phyloP scores from a whole-genome alignment of 2,797 vertebrate species.

The Sebastes minor region DNA sequence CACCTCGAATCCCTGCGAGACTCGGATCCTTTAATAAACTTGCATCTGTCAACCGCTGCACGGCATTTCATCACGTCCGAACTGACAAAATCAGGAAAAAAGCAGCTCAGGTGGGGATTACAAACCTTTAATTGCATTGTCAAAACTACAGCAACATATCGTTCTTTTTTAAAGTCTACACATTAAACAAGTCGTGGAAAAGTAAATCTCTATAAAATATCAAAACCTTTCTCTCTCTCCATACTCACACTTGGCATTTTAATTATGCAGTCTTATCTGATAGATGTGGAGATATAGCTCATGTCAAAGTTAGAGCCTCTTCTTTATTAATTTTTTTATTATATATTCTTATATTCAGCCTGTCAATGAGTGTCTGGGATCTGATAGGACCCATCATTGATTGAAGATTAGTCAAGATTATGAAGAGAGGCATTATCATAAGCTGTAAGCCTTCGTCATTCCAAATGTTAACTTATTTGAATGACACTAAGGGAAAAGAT shows the following conservation, averaged over 20 bases:
- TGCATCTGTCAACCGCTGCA: slow-evolving; percentile 46
- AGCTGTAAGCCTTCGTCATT: slow-evolving; percentile 58
- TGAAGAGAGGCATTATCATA: slow-evolving; percentile 68
- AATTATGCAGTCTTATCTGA: slow-evolving; percentile 85
- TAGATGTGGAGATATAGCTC: slow-evolving; percentile 82
- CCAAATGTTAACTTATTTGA: slow-evolving; percentile 62
- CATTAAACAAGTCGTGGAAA: slow-evolving; percentile 71
- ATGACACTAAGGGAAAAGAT: slow-evolving; percentile 49
- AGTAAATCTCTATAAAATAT: slow-evolving; percentile 78
- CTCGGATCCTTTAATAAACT: slow-evolving; percentile 63
- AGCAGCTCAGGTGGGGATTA: slow-evolving; percentile 68
- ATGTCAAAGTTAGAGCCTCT: slow-evolving; percentile 77
- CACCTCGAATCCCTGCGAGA: slow-evolving; percentile 19
- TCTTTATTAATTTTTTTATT: slow-evolving; percentile 83
- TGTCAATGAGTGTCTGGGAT: slow-evolving; percentile 76
- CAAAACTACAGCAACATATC: slow-evolving; percentile 69
- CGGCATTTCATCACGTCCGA: slow-evolving; percentile 51
- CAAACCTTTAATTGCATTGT: slow-evolving; percentile 81
- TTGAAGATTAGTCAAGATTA: slow-evolving; percentile 79
- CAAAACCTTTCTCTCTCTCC: slow-evolving; percentile 42
- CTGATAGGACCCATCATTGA: slow-evolving; percentile 78
- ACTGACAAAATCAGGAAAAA: slow-evolving; percentile 54
- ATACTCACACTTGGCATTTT: slow-evolving; percentile 82
- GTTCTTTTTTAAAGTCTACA: slow-evolving; percentile 51
- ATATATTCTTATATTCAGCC: slow-evolving; percentile 82